Evolutionary conservation across 2,888 invertebrate genomes (phyloP).

Genomic region (Arenicola marina): DNA sequence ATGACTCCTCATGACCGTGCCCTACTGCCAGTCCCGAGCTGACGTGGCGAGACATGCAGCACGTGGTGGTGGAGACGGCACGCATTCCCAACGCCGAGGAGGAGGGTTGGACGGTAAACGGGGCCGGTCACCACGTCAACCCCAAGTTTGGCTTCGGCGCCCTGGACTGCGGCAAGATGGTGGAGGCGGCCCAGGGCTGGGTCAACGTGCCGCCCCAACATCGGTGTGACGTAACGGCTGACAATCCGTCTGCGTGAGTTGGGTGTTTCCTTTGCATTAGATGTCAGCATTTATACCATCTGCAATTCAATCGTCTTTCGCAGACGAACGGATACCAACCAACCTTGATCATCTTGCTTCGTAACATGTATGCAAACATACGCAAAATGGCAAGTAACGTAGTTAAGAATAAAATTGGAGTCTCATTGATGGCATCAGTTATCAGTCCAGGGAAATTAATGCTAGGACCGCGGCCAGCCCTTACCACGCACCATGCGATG

Average conservation of each 20-base stretch:
- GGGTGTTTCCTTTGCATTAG: too few relatives aligned
- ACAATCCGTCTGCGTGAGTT: constrained; percentile 15
- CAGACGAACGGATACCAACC: too few relatives aligned
- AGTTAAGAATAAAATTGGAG: too few relatives aligned
- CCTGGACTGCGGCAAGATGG: constrained; percentile 56
- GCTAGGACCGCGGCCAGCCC: too few relatives aligned
- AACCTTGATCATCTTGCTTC: too few relatives aligned
- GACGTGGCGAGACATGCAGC: constrained; percentile 60
- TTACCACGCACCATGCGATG: too few relatives aligned
- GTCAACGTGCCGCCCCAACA: constrained; percentile 54
- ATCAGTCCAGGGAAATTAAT: too few relatives aligned
- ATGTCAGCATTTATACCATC: too few relatives aligned
- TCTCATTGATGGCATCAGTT: too few relatives aligned
- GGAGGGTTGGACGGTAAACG: constrained; percentile 64
- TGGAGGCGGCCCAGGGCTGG: constrained; percentile 55
- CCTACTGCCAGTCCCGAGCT: constrained; percentile 43
- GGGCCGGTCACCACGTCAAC: constrained; percentile 53
- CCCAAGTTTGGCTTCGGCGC: constrained; percentile 56
- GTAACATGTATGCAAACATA: too few relatives aligned
- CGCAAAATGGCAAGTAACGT: too few relatives aligned
- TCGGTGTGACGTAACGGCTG: constrained; percentile 42
- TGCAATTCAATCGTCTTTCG: too few relatives aligned
- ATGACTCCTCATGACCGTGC: not conserved
- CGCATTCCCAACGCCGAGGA: constrained; percentile 59
- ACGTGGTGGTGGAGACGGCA: constrained; percentile 52